Evolutionary conservation across 2,797 vertebrate genomes (phyloP).

Genomic region (Neosalanx taihuensis): DNA sequence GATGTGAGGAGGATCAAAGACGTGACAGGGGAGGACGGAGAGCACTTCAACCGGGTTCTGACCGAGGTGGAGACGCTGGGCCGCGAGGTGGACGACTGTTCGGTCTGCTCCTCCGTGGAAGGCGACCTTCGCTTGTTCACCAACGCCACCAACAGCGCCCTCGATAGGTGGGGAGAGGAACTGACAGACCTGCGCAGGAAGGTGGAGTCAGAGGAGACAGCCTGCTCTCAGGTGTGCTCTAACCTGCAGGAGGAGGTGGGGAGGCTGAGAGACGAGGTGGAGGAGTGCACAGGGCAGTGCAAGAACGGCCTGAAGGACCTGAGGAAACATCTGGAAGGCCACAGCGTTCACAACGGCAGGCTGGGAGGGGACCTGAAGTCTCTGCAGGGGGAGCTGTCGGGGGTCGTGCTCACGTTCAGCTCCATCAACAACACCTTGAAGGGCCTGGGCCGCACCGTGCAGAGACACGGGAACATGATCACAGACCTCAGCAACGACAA

Average conservation of each 20-base stretch:
- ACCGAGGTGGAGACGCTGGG: slow-evolving; percentile 69
- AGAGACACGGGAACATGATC: slow-evolving; percentile 76
- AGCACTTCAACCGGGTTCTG: slow-evolving; percentile 72
- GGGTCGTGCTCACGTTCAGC: slow-evolving; percentile 73
- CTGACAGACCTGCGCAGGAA: slow-evolving; percentile 59
- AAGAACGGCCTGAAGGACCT: slow-evolving; percentile 55
- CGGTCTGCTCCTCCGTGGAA: slow-evolving; percentile 59
- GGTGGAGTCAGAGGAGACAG: slow-evolving; percentile 62
- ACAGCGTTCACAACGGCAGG: slow-evolving; percentile 71
- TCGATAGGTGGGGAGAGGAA: slow-evolving; percentile 65
- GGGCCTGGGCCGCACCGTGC: slow-evolving; percentile 77
- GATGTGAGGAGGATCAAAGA: slow-evolving; percentile 67
- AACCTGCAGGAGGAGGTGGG: slow-evolving; percentile 76
- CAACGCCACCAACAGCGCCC: slow-evolving; percentile 65
- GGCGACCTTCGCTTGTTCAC: slow-evolving; percentile 61
- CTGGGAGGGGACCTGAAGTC: slow-evolving; percentile 77
- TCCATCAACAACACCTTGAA: slow-evolving; percentile 83
- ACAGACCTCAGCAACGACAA: slow-evolving; percentile 72
- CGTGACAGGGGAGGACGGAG: slow-evolving; percentile 62
- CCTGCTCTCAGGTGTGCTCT: slow-evolving; percentile 76
- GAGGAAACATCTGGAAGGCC: slow-evolving; percentile 74
- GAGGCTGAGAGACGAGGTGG: slow-evolving; percentile 70
- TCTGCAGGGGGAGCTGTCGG: slow-evolving; percentile 79
- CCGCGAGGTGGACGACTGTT: slow-evolving; percentile 61
- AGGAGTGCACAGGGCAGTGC: slow-evolving; percentile 65